These are phyloP conservation scores for Gopherus evgoodei DNA, from an alignment of 2,113 vertebrate genomes.

Conservation along the genomic window DNA sequence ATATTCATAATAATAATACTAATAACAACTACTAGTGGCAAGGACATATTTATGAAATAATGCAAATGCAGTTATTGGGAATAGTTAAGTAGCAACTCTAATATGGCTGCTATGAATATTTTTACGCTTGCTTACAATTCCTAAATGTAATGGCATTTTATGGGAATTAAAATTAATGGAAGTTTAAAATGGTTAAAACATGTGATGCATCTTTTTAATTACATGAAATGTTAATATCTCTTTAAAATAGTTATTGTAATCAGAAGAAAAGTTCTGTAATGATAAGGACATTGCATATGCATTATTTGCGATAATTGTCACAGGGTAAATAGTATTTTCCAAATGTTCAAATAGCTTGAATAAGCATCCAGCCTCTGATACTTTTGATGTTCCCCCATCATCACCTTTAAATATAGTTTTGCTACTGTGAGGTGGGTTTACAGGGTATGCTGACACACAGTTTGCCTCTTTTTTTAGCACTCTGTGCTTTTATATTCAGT, in stretches of 20 bases:
- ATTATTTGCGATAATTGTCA: background rate
- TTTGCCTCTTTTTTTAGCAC: too few species aligned
- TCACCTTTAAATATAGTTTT: background rate
- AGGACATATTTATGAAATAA: background rate
- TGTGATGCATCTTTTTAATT: constrained; percentile 11
- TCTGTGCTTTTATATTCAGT: background rate
- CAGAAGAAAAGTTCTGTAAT: background rate
- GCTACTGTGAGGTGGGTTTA: background rate
- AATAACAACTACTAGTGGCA: background rate
- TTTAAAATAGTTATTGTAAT: background rate
- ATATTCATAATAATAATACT: constrained; percentile 1
- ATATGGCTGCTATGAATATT: constrained; percentile 5
- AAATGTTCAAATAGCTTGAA: background rate
- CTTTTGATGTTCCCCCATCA: background rate
- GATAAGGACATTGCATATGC: background rate
- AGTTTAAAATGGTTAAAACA: constrained; percentile 28
- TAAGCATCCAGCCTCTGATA: background rate
- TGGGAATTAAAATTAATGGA: constrained; percentile 42
- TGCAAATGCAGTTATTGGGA: background rate
- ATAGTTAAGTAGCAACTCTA: constrained; percentile 37
- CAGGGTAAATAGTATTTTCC: background rate
- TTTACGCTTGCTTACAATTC: constrained; percentile 8
- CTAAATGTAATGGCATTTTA: constrained; percentile 29
- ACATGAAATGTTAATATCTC: constrained; percentile 11
- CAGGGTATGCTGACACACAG: background rate